These are phyloP conservation scores for Hestina assimilis DNA, from an alignment of 1,140 invertebrate species.

Conservation along the genomic window DNA sequence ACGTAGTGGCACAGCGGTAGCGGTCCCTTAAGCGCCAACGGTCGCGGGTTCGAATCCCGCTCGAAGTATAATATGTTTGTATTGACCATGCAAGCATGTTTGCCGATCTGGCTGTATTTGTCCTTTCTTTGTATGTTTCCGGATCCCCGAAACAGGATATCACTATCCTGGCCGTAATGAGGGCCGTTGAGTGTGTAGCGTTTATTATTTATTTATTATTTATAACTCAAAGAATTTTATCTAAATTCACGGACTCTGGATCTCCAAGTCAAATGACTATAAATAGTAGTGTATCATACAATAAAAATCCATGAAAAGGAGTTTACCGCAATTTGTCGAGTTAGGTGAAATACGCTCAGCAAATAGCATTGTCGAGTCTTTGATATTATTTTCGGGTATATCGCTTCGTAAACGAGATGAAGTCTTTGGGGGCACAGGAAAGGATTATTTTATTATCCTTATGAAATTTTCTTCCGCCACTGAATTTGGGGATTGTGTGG, in stretches of 20 bases:
- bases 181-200: too few relatives aligned
- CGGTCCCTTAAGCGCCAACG: too few relatives aligned
- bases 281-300: background rate
- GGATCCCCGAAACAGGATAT: too few relatives aligned
- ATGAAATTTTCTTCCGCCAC: conserved; percentile 38
- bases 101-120: too few relatives aligned
- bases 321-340: conserved; percentile 27
- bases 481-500: conserved; percentile 23
- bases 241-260: too few relatives aligned
- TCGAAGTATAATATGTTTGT: too few relatives aligned
- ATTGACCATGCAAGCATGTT: too few relatives aligned
- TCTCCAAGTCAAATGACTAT: background rate
- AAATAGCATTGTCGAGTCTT: conserved; percentile 36
- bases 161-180: too few relatives aligned
- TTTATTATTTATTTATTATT: background rate
- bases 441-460: conserved; percentile 58
- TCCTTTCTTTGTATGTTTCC: too few relatives aligned
- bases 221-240: background rate
- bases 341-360: conserved; percentile 31
- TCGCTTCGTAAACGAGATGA: conserved; percentile 47
- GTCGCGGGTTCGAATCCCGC: too few relatives aligned
- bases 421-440: conserved; percentile 35
- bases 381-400: conserved; percentile 46
- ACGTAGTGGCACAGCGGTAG: too few relatives aligned
- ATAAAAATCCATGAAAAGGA: background rate